phyloP scores from a whole-genome alignment of 2,113 vertebrate genomes.

The Mionectes macconnelli region DNA sequence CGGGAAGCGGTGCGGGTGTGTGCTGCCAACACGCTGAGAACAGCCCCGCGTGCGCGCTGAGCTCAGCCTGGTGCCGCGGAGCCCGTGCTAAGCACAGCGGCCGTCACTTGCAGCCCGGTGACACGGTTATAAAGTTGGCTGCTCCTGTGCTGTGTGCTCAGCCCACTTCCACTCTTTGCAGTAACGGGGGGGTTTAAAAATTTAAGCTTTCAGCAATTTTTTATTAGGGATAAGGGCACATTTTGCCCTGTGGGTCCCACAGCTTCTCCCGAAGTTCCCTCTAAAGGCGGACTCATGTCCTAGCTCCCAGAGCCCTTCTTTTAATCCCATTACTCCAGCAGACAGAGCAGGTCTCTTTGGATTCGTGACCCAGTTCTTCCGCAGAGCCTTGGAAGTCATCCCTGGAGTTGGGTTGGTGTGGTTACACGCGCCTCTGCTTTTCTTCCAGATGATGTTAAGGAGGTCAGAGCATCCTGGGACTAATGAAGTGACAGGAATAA shows the following conservation, averaged over 20 bases:
- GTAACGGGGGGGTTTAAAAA: not conserved
- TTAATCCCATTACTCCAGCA: not conserved
- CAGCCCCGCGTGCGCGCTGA: accelerated
- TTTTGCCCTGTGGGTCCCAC: not conserved
- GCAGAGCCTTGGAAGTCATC: not conserved
- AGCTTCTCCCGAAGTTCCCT: not conserved
- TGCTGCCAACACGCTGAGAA: too few relatives aligned
- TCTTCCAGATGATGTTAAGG: not conserved
- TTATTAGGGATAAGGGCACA: not conserved
- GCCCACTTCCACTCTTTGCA: not conserved
- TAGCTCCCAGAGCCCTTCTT: not conserved
- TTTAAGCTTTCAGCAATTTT: not conserved
- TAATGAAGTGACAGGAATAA: not conserved
- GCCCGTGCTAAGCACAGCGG: not conserved
- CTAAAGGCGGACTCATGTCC: not conserved
- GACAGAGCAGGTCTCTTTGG: not conserved
- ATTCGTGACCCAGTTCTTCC: not conserved
- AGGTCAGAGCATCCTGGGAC: not conserved
- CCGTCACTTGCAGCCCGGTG: not conserved
- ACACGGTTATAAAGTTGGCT: not conserved
- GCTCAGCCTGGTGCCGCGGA: not conserved
- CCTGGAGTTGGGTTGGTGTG: not conserved
- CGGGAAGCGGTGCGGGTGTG: too few relatives aligned
- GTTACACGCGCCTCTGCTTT: not conserved
- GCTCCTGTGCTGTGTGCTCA: not conserved